These are phyloP conservation scores for Augochlora pura DNA, from an alignment of 1,140 invertebrate species.

Conservation along the genomic window DNA sequence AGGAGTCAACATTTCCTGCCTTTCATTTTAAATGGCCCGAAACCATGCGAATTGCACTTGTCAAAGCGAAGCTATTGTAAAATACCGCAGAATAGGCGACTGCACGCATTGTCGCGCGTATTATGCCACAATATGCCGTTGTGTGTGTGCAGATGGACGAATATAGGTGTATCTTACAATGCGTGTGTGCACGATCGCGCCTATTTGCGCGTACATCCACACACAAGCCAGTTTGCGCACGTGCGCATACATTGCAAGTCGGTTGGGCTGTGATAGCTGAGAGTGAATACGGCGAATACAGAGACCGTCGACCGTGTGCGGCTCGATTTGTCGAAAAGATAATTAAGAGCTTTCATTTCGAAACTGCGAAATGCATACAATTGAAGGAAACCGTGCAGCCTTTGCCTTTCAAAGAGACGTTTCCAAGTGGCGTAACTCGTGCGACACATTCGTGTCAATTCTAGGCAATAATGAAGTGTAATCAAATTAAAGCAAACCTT, in stretches of 20 bases:
- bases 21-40: slow-evolving; percentile 34
- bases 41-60: slow-evolving; percentile 26
- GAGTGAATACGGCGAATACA: slow-evolving; percentile 1
- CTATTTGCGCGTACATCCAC: slow-evolving; percentile 22
- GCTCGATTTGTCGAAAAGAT: background rate
- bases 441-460: too few species aligned
- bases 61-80: slow-evolving; percentile 46
- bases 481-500: too few species aligned
- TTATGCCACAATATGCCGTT: background rate
- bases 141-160: slow-evolving; percentile 12
- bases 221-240: slow-evolving; percentile 30
- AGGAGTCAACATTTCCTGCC: background rate
- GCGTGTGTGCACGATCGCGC: background rate
- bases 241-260: slow-evolving; percentile 36
- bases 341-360: background rate
- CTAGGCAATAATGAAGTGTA: too few species aligned
- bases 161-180: slow-evolving; percentile 17
- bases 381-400: background rate
- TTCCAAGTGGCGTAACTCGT: too few species aligned
- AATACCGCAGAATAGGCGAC: slow-evolving; percentile 26
- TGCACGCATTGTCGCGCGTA: background rate
- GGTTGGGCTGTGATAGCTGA: slow-evolving; percentile 14
- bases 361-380: background rate
- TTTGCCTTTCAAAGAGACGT: too few species aligned
- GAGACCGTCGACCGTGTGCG: background rate